Evolutionary conservation across 1,140 invertebrate genomes (phyloP).

Genomic region (Bombus superbus): DNA sequence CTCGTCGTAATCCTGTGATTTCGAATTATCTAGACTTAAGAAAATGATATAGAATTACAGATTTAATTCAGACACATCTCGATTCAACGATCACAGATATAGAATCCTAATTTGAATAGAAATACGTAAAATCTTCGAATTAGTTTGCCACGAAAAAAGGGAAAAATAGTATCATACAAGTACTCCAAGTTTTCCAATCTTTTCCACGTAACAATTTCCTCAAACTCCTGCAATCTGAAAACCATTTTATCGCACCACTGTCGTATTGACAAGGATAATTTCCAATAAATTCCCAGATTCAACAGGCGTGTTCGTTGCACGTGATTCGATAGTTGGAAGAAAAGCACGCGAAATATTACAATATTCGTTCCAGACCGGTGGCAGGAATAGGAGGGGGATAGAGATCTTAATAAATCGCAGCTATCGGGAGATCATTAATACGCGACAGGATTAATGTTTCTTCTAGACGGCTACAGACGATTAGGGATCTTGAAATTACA

Average conservation of each 20-base stretch:
- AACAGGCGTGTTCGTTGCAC: too few species aligned
- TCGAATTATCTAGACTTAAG: too few species aligned
- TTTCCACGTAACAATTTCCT: neutral
- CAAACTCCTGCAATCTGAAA: neutral
- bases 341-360: neutral
- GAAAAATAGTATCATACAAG: neutral
- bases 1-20: too few species aligned
- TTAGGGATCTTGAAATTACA: constrained; percentile 57
- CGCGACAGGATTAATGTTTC: constrained; percentile 37
- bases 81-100: too few species aligned
- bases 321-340: neutral
- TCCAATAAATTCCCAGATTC: neutral
- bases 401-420: constrained; percentile 26
- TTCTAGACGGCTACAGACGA: constrained; percentile 33
- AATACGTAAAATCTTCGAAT: neutral
- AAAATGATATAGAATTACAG: too few species aligned
- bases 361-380: neutral
- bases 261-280: neutral
- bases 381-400: neutral
- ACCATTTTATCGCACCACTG: neutral
- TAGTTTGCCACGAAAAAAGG: neutral
- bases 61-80: too few species aligned
- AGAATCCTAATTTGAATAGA: neutral
- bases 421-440: constrained; percentile 32
- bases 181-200: neutral